These are phyloP conservation scores for Triops longicaudatus DNA, from an alignment of 1,140 invertebrate species.

Conservation along the genomic window DNA sequence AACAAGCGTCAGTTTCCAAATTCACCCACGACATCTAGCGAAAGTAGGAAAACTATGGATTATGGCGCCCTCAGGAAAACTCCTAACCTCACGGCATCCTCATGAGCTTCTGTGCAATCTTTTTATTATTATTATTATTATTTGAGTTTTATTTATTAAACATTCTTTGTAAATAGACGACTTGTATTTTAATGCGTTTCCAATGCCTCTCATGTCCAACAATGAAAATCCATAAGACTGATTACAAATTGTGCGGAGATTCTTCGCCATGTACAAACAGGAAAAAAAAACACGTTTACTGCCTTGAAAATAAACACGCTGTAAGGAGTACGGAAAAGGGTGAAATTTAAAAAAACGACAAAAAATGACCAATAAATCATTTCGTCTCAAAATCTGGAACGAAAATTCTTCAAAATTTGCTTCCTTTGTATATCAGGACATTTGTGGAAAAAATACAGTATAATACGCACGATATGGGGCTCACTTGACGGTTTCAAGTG, in stretches of 20 bases:
- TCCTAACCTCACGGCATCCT: too few relatives aligned
- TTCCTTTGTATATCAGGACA: neutral
- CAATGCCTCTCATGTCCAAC: neutral
- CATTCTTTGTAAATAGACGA: neutral
- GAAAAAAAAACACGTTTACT: neutral
- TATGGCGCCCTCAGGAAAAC: too few relatives aligned
- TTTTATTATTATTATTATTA: too few relatives aligned
- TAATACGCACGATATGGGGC: neutral
- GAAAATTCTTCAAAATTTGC: neutral
- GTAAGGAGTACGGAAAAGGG: neutral
- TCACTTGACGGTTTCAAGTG: neutral
- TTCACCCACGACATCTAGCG: too few relatives aligned
- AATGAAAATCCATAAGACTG: neutral
- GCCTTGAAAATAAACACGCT: neutral
- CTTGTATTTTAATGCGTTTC: slow-evolving; percentile 12
- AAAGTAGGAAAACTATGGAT: too few relatives aligned
- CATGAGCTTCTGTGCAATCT: too few relatives aligned
- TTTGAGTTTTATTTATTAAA: too few relatives aligned
- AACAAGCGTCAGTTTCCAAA: too few relatives aligned
- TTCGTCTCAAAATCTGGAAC: neutral
- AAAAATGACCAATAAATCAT: neutral
- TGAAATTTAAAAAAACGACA: neutral
- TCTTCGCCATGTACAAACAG: neutral
- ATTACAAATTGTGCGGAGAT: slow-evolving; percentile 11
- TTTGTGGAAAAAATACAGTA: neutral